Evolutionary conservation across 2,888 invertebrate species (phyloP).

Genomic region (Hirtodrosophila duncani): DNA sequence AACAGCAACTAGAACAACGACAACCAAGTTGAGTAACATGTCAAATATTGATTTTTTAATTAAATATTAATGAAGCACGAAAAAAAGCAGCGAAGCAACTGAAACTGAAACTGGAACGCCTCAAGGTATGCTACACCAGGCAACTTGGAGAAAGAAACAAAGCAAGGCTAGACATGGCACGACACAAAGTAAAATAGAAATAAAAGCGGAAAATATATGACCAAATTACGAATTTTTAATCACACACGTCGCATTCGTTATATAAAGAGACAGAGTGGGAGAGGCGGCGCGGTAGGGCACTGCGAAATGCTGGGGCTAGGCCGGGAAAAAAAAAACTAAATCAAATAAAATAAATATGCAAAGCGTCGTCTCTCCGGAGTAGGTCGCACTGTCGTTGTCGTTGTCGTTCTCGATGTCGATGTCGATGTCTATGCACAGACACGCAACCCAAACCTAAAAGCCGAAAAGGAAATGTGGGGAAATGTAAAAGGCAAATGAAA

Average conservation of each 20-base stretch:
- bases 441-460: conserved; percentile 56
- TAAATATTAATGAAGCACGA: conserved; percentile 74
- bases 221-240: conserved; percentile 61
- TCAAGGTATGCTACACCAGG: conserved; percentile 33
- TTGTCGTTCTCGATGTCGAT: conserved; percentile 30
- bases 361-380: conserved; percentile 62
- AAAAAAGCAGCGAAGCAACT: conserved; percentile 28
- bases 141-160: not conserved
- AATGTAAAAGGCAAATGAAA: conserved; percentile 71
- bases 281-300: not conserved
- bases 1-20: conserved; percentile 27
- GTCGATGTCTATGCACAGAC: conserved; percentile 39
- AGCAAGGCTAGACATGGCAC: too few species aligned
- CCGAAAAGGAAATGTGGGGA: conserved; percentile 54
- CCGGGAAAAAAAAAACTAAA: conserved; percentile 40
- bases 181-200: too few species aligned
- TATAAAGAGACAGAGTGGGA: conserved; percentile 26
- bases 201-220: conserved; percentile 19
- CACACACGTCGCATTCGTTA: conserved; percentile 58
- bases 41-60: conserved; percentile 75
- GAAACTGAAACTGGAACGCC: conserved; percentile 28
- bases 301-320: not conserved
- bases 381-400: conserved; percentile 41
- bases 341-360: conserved; percentile 71
- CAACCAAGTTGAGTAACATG: conserved; percentile 61